phyloP scores from a whole-genome alignment of 2,113 vertebrate genomes.

The Stigmatopora nigra region DNA sequence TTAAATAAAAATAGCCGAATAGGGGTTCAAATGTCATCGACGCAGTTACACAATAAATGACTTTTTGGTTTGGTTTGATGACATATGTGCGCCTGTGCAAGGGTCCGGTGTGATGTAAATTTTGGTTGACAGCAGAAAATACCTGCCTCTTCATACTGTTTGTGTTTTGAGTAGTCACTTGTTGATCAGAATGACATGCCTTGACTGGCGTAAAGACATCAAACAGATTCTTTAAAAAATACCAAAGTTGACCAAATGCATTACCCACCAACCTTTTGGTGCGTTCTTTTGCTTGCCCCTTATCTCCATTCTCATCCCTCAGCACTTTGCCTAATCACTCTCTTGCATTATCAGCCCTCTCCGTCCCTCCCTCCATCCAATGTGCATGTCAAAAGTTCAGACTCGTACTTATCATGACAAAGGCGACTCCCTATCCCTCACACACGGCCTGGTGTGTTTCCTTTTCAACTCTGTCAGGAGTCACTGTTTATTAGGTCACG shows the following conservation, averaged over 20 bases:
- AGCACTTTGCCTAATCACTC: slow-evolving; percentile 16
- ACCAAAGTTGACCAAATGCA: slow-evolving; percentile 13
- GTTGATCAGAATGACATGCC: too few relatives aligned
- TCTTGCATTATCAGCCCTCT: slow-evolving; percentile 9
- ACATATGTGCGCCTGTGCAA: too few relatives aligned
- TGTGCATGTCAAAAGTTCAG: slow-evolving; percentile 48
- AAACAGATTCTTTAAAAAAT: too few relatives aligned
- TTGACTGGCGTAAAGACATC: too few relatives aligned
- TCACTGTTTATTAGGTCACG: slow-evolving; percentile 27
- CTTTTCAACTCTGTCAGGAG: slow-evolving; percentile 32
- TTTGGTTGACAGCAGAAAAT: too few relatives aligned
- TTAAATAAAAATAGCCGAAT: too few relatives aligned
- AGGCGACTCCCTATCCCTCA: slow-evolving; percentile 18
- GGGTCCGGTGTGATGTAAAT: too few relatives aligned
- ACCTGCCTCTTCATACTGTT: too few relatives aligned
- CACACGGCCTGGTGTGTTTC: slow-evolving; percentile 9
- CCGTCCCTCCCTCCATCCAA: slow-evolving; percentile 2
- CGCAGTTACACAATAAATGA: too few relatives aligned
- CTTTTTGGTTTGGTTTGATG: too few relatives aligned
- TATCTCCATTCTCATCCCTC: slow-evolving; percentile 13
- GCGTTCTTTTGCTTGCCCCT: slow-evolving; percentile 15
- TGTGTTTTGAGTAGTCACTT: too few relatives aligned
- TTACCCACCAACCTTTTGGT: not conserved
- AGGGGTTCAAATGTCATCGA: too few relatives aligned
- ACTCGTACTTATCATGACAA: slow-evolving; percentile 58